Evolutionary conservation across 30 jellyfish, hydroid and myxozoan species (phyloP), one percentile per base, ranked within the genome.

Genomic region (Turritopsis rubra): DNA sequence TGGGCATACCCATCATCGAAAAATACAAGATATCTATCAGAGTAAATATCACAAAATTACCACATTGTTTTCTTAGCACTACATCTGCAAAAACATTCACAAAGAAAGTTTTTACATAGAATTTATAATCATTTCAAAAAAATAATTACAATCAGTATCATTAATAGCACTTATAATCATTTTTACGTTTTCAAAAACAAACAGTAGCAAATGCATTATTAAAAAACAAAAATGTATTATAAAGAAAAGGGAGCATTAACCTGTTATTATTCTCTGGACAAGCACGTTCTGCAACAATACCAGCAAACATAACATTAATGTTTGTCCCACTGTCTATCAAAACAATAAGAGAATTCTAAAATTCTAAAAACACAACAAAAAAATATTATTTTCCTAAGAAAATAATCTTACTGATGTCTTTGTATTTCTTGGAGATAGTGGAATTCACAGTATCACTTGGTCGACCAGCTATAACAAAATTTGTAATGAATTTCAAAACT

Each of bases 1-100:
- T 90, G 93, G 25, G 95, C 95, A 81, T 85, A 90, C 18, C 95
- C 97, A 86, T 86, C 97, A 65, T 90, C 97, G 71, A 83, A 90
- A 79, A 90, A 81, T 17, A 90, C 95, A 54, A 86, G 90, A 74
- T 82, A 90, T 83, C 95, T 86, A 82, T 41, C 13, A 41, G 13
- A 41, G 13, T 41, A 5, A 41, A 41, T 41, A 41, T 41, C 60
- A 41, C 9, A 41, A 3, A 41, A 41, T 13, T 41, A 3, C 60
- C 60, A 13, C 60, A 41, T 41, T 41, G 60, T 41, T 41, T 5
- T 41, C 60, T 41, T 3, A 3, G 9, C 5, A 41, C 5, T 13
- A 3, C 5, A 41, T 41, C 13, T 41, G 60, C 5, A 41, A 41
- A 41, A 3, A 13, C 13, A 41, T 41, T 13, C 60, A 41, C n/a